Base-by-base conservation (phyloP, 1,140 invertebrate genomes). In the Drosophila tropicalis region DNA sequence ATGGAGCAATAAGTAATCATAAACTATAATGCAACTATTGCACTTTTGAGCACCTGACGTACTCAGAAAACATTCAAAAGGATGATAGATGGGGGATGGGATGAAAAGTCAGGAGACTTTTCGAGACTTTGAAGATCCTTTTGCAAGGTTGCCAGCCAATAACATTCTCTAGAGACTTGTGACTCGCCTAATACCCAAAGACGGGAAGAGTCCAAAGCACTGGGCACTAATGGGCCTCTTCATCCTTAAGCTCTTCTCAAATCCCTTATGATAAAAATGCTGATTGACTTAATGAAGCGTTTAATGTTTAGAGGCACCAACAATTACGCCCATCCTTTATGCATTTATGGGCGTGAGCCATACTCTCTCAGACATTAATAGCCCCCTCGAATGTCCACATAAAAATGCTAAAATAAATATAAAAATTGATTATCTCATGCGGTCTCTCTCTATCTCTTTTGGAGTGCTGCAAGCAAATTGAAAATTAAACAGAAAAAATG, bases 381-480 rank as follows among this genome's bases (percentile, higher is more conserved):
- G 71, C 71, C 72, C 55, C 34, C 34, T 12, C 68, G 55, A 74
- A 22, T 19, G 34, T 19, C 63, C 64, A 61, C 41, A 77, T 77
- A 69, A 77, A 81, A 79, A 86, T 76, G 83, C 67, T 70, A 72
- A 83, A 83, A 87, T 71, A 67, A 83, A 87, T 79, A 89, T 83
- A 80, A 87, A 89, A 87, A 89, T 87, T 73, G 76, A 87, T 87
- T 87, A 70, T 79, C 65, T 65, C 57, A 57, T 47, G 17, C 54
- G 15, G 6, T 51, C 15, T 34, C 29, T 61, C 36, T 60, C 67
- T 47, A 44, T 15, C 15, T 5, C 5, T 29, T n/a, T 10, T 7
- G 1, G 12, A 7, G 29, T n/a, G 19, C 15, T 72, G 15, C 61
- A 67, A 62, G 34, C 54, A 79, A 82, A 82, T 79, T 87, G 83